Percentiles rank a stretch among this genome's conserved stretches.
Evolutionary conservation across 2,888 invertebrate genomes (phyloP).

Genomic region (Ctena decussata): DNA sequence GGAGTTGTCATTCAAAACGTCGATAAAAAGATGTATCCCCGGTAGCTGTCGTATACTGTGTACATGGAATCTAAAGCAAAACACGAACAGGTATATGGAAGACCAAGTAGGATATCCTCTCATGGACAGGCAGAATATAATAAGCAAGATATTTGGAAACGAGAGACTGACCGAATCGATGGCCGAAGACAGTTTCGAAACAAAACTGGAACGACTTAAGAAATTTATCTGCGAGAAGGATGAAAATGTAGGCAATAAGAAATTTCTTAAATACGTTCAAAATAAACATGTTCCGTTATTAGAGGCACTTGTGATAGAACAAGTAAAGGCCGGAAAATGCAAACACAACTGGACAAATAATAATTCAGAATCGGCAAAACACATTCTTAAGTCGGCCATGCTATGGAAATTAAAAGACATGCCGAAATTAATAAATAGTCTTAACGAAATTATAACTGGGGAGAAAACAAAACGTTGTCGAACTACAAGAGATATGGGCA

Average conservation of each 20-base stretch:
- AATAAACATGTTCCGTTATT: background rate
- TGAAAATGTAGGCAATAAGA: background rate
- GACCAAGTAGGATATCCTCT: constrained; percentile 7
- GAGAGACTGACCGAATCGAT: background rate
- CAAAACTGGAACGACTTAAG: background rate
- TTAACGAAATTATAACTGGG: background rate
- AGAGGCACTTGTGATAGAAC: background rate
- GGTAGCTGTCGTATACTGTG: constrained; percentile 37
- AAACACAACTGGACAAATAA: background rate
- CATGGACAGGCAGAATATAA: background rate
- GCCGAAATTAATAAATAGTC: background rate
- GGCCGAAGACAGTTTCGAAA: constrained; percentile 3
- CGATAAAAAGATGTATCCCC: constrained; percentile 28
- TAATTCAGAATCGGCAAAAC: background rate
- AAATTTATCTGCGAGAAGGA: background rate
- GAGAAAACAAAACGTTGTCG: background rate
- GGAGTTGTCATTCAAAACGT: constrained; percentile 40
- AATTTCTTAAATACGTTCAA: background rate
- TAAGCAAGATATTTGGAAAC: background rate
- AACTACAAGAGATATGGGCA: background rate
- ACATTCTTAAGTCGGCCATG: background rate
- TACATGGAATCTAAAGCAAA: constrained; percentile 47
- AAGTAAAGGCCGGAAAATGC: background rate
- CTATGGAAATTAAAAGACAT: background rate
- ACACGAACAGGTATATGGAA: constrained; percentile 30